phyloP scores from a whole-genome alignment of 2,113 vertebrate species.

The Psilopogon haemacephalus region DNA sequence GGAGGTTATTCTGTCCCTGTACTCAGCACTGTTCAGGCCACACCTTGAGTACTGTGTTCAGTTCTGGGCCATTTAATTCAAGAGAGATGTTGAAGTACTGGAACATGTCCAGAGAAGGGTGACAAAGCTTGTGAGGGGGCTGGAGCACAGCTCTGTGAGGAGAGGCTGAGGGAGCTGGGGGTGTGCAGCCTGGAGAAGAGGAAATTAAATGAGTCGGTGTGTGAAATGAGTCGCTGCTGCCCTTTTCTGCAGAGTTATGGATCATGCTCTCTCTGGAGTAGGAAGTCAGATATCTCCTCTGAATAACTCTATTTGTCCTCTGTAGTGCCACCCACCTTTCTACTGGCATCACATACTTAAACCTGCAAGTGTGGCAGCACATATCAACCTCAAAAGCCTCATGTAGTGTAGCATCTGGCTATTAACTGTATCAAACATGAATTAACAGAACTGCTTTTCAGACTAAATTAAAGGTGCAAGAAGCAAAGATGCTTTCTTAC shows the following conservation, averaged over 20 bases:
- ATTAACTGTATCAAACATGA: background rate
- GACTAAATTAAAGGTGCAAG: background rate
- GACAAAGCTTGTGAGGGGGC: too few species aligned
- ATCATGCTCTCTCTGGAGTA: background rate
- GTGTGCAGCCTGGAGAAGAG: too few species aligned
- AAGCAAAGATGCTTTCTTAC: background rate
- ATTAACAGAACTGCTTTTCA: background rate
- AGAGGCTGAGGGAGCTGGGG: too few species aligned
- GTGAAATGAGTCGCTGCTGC: background rate
- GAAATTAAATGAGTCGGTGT: too few species aligned
- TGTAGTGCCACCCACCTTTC: background rate
- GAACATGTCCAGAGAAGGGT: too few species aligned
- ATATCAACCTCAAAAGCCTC: background rate
- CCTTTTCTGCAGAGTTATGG: background rate
- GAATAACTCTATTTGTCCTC: background rate
- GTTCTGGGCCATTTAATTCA: too few species aligned
- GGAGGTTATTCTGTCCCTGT: too few species aligned
- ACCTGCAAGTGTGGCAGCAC: background rate
- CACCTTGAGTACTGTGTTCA: too few species aligned
- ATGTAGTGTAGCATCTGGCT: background rate
- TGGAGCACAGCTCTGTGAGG: too few species aligned
- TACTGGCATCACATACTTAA: background rate
- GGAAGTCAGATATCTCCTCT: background rate
- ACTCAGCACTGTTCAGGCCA: too few species aligned
- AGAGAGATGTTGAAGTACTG: too few species aligned